Evolutionary conservation across 2,113 vertebrate species (phyloP).

Genomic region (Prunella himalayana): DNA sequence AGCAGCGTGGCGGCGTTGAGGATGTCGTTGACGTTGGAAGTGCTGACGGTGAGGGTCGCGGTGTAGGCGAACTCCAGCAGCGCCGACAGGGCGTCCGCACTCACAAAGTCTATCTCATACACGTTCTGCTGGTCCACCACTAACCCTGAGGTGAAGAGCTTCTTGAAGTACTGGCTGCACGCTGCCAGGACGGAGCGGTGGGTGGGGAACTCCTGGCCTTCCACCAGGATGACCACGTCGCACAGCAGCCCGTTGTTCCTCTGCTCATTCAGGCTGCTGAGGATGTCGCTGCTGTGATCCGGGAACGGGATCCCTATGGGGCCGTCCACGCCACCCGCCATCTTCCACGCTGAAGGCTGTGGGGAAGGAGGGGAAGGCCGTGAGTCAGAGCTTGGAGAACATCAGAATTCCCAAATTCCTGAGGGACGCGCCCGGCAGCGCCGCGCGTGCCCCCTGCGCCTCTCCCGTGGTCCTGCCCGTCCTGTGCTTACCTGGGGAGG

Average conservation of each 20-base stretch:
- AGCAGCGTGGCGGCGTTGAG: conserved; percentile 91
- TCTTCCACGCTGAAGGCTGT: conserved; percentile 68
- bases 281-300: conserved; percentile 95
- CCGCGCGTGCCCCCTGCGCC: rapidly evolving
- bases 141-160: conserved; percentile 95
- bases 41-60: conserved; percentile 94
- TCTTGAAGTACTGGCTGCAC: conserved; percentile 97
- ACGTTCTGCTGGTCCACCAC: conserved; percentile 93
- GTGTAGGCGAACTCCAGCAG: conserved; percentile 98
- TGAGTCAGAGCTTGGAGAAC: not conserved
- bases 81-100: conserved; percentile 87
- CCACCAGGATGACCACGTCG: conserved; percentile 92
- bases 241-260: conserved; percentile 90
- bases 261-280: conserved; percentile 93
- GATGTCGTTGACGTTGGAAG: conserved; percentile 90
- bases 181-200: conserved; percentile 97
- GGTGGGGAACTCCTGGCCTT: conserved; percentile 92
- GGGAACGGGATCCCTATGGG: conserved; percentile 98
- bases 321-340: conserved; percentile 88
- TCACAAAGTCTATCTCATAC: conserved; percentile 95
- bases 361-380: not conserved
- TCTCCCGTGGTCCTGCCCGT: not conserved
- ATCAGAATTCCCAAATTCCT: not conserved
- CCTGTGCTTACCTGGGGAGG: not conserved
- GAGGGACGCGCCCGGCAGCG: not conserved